Conservation (phyloP, 1,140 invertebrate species). For the Argopecten irradians region DNA sequence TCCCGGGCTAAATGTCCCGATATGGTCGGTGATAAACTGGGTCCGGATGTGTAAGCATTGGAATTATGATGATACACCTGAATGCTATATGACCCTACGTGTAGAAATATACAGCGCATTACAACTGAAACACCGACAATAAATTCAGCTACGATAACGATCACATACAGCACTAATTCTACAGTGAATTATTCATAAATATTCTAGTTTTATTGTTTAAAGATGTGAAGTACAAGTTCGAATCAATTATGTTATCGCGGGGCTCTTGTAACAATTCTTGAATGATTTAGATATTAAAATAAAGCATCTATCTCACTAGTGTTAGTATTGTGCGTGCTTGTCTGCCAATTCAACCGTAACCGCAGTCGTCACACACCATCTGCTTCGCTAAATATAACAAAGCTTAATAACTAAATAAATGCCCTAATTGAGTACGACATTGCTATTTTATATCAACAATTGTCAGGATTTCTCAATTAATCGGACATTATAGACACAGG, state of each 20-base stretch:
- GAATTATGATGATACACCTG: neutral
- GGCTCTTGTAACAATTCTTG: neutral
- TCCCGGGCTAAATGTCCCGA: neutral
- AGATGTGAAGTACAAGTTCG: constrained; percentile 15
- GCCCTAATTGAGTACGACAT: neutral
- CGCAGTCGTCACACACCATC: neutral
- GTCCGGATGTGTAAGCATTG: neutral
- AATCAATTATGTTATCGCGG: constrained; percentile 1
- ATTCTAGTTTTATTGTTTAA: constrained; percentile 9
- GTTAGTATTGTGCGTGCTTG: neutral
- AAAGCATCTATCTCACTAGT: neutral
- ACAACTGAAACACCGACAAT: neutral
- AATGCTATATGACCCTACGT: neutral
- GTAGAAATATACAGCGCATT: neutral
- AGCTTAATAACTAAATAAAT: no score
- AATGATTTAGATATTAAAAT: neutral
- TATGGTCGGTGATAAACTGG: neutral
- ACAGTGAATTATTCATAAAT: neutral
- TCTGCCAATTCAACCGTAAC: neutral
- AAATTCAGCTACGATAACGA: neutral
- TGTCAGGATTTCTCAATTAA: no score
- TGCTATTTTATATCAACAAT: no score
- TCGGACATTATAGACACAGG: no score
- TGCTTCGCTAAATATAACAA: neutral
- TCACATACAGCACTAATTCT: neutral